Conservation (phyloP, 2,797 vertebrate genomes). For the Selene dorsalis region DNA sequence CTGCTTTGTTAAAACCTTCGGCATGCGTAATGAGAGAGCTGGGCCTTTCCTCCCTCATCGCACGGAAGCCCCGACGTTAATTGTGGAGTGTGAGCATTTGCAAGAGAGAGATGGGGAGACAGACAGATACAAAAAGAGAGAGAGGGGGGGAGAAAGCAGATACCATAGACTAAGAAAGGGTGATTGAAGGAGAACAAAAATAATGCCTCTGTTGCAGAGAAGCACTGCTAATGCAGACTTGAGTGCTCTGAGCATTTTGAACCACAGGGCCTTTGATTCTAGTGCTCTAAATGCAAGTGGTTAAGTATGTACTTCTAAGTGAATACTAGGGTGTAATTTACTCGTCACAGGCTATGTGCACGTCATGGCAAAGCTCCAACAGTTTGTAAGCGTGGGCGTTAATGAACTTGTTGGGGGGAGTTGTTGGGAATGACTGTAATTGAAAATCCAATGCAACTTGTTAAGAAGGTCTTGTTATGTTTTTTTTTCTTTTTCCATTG, state of each 20-base stretch:
- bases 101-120: conserved; percentile 19
- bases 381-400: conserved; percentile 62
- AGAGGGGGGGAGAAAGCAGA: conserved; percentile 29
- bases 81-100: conserved; percentile 67
- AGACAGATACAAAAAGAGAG: conserved; percentile 23
- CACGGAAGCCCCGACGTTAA: conserved; percentile 75
- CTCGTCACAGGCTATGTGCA: conserved; percentile 64
- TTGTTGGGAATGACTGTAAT: conserved; percentile 44
- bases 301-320: conserved; percentile 76
- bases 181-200: conserved; percentile 61
- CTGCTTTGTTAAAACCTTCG: conserved; percentile 86
- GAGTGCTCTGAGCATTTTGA: conserved; percentile 59
- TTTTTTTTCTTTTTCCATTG: background rate
- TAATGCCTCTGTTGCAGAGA: conserved; percentile 50
- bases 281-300: conserved; percentile 79
- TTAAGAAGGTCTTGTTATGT: conserved; percentile 21
- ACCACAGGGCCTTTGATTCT: conserved; percentile 70
- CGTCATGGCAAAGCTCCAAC: conserved; percentile 61
- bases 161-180: conserved; percentile 40
- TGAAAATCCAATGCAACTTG: conserved; percentile 40
- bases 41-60: conserved; percentile 70
- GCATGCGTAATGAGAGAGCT: conserved; percentile 83
- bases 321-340: conserved; percentile 78
- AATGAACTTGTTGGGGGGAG: conserved; percentile 67
- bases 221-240: conserved; percentile 38